Base-by-base conservation (phyloP, 92 coral and sea anemone genomes). In the Phymanthus crucifer region DNA sequence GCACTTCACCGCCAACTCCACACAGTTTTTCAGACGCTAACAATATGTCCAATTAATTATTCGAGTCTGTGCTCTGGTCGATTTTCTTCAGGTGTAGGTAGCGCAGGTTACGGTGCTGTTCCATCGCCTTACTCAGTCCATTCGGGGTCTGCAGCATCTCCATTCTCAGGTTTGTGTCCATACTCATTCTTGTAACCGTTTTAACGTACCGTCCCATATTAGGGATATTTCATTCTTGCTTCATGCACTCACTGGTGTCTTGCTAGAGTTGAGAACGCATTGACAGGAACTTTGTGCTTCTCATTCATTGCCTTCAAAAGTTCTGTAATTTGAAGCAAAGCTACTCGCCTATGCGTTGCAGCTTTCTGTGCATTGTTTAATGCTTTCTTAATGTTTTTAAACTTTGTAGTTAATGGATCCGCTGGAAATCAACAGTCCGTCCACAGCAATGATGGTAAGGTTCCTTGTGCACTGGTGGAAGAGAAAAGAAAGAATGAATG, bases 361-460 rank as follows among this genome's bases (percentile, higher is more conserved):
- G 8, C 0, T 19, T 54, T 19, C 6, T 2, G 29, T 54, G 12
- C 3, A 8, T 54, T 54, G 17, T 61, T 24, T 8, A 10, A 61
- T 27, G 9, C 29, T 27, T 61, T 27, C 32, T 27, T 26, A 26
- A 24, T 61, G 13, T 4, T 54, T 54, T 54, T n/a, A n/a, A 17
- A 19, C 64, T 14, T 61, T n/a, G 19, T 54, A 54, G 64, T 29
- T 24, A 29, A 61, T 61, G 68, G 68, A 11, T 11, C 10, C 1
- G 12, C 35, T 12, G 68, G 33, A 7, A 12, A 21, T n/a, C 8
- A 2, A 40, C 74, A 35, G 26, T 70, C 74, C 21, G 74, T 40
- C 26, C 47, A 70, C 1, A 70, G 74, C 24, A 70, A 34, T 26
- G 74, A 70, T 13, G 74, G 74, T 70, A 70, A 70, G 72, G 35